These are phyloP conservation scores for Mellivora capensis DNA, from an alignment of 2,113 vertebrate species.

Conservation along the genomic window DNA sequence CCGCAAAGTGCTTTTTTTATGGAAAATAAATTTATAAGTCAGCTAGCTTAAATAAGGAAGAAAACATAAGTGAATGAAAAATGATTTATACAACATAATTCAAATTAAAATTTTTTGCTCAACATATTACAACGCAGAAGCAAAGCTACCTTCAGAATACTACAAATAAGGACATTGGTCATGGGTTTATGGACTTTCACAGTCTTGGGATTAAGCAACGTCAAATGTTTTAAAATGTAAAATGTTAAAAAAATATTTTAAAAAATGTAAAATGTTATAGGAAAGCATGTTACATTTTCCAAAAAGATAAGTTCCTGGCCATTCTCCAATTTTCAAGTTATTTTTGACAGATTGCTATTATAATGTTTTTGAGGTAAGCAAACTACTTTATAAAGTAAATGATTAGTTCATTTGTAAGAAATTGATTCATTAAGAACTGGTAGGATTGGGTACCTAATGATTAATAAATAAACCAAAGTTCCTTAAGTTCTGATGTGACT, in stretches of 20 bases:
- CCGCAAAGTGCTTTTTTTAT: background rate
- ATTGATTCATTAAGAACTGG: background rate
- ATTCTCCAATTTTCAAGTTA: background rate
- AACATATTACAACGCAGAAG: background rate
- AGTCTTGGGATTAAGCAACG: background rate
- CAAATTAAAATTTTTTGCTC: background rate
- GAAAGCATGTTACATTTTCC: background rate
- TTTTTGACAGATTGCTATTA: background rate
- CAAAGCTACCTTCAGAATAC: background rate
- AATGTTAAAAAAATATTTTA: background rate
- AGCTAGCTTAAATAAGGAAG: background rate
- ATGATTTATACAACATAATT: background rate
- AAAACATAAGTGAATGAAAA: background rate
- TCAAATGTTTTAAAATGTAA: background rate
- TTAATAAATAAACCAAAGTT: background rate
- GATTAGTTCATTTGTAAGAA: background rate
- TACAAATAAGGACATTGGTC: background rate
- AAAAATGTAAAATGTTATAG: background rate
- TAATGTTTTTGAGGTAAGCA: background rate
- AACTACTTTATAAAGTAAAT: background rate
- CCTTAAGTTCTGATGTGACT: background rate
- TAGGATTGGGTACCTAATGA: too few species aligned
- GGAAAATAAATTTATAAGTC: background rate
- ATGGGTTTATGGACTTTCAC: background rate
- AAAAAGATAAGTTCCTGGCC: background rate